These are phyloP conservation scores for Syngnathus scovelli DNA, from an alignment of 2,113 vertebrate species.

Conservation along the genomic window DNA sequence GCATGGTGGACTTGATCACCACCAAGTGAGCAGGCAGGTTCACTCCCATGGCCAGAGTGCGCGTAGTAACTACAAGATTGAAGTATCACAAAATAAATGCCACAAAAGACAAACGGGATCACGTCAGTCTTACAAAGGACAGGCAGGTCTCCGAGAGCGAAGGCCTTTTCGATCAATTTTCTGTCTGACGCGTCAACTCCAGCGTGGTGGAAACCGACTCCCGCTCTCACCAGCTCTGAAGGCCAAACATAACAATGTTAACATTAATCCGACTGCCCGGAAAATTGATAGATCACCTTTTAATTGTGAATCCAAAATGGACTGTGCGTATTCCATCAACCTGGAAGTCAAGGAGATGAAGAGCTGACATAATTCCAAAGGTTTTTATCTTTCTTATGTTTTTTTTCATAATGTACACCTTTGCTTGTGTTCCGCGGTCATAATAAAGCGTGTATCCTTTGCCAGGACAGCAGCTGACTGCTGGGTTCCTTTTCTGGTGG, in stretches of 20 bases:
- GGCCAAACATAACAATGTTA: not conserved
- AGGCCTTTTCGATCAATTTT: slow-evolving; percentile 84
- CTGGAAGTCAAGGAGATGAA: slow-evolving; percentile 57
- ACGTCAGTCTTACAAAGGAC: slow-evolving; percentile 84
- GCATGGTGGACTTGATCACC: slow-evolving; percentile 94
- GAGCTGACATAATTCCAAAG: not conserved
- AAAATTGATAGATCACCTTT: slow-evolving; percentile 73
- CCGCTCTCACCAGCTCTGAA: slow-evolving; percentile 80
- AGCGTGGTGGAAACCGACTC: slow-evolving; percentile 94
- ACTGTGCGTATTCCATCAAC: slow-evolving; percentile 80
- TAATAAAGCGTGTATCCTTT: slow-evolving; percentile 87
- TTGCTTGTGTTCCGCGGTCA: slow-evolving; percentile 85
- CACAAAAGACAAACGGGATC: slow-evolving; percentile 3
- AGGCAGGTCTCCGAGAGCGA: slow-evolving; percentile 83
- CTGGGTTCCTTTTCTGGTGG: slow-evolving; percentile 94
- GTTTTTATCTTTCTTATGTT: not conserved
- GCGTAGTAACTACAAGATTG: slow-evolving; percentile 86
- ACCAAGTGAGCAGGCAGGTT: slow-evolving; percentile 97
- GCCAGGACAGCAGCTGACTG: slow-evolving; percentile 86
- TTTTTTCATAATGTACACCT: slow-evolving; percentile 54
- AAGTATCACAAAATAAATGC: not conserved
- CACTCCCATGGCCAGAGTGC: slow-evolving; percentile 95
- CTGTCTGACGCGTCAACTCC: slow-evolving; percentile 88
- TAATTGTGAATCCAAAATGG: slow-evolving; percentile 83
- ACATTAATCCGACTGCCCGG: not conserved